Percentiles rank a stretch among this genome's conserved stretches.
Evolutionary conservation across 1,140 invertebrate genomes (phyloP).

Genomic region (Berghia stephanieae): DNA sequence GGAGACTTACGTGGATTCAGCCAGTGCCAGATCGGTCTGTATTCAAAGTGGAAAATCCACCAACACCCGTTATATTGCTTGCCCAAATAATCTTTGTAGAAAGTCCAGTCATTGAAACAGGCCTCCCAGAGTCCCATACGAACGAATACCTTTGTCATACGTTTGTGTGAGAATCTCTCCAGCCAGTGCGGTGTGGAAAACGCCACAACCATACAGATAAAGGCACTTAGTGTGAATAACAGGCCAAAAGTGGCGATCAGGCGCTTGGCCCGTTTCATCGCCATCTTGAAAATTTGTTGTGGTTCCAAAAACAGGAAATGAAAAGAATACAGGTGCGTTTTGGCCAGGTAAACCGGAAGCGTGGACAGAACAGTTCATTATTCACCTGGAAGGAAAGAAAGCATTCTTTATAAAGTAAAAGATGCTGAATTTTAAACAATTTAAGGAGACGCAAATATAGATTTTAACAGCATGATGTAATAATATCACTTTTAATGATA

Average conservation of each 20-base stretch:
- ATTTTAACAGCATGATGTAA: no score
- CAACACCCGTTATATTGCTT: conserved; percentile 92
- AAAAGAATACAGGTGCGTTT: background rate
- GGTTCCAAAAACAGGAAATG: background rate
- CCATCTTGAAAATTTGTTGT: conserved; percentile 36
- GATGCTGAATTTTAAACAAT: no score
- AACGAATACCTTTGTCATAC: conserved; percentile 83
- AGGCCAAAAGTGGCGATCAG: conserved; percentile 46
- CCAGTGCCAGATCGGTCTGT: conserved; percentile 90
- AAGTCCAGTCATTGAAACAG: conserved; percentile 90
- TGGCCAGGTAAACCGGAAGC: background rate
- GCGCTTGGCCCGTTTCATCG: conserved; percentile 40
- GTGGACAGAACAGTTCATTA: background rate
- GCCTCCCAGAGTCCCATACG: conserved; percentile 89
- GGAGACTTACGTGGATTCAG: conserved; percentile 78
- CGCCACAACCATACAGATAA: conserved; percentile 76
- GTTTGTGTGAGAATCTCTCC: conserved; percentile 78
- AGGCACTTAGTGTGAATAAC: conserved; percentile 49
- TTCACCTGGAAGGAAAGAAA: no score
- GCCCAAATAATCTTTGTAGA: conserved; percentile 90
- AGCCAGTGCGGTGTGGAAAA: conserved; percentile 96
- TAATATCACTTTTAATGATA: background rate
- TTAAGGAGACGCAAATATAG: no score
- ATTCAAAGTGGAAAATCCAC: conserved; percentile 91
- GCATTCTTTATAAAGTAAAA: no score